These are phyloP conservation scores for Numida meleagris DNA, from an alignment of 2,113 vertebrate genomes.

Conservation along the genomic window DNA sequence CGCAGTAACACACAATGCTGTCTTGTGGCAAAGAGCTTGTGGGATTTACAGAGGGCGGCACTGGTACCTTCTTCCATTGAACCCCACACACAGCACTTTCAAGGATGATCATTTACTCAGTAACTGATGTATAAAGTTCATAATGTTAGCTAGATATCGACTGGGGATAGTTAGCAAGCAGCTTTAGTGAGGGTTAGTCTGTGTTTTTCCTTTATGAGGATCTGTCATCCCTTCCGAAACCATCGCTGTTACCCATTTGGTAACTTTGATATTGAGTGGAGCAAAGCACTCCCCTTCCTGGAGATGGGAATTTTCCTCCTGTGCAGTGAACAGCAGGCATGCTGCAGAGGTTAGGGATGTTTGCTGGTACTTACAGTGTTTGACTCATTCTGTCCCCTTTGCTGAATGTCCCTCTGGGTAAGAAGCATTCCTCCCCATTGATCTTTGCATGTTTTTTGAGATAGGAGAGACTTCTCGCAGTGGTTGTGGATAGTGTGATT, in stretches of 20 bases:
- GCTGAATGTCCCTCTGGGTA: not conserved
- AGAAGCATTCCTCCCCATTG: not conserved
- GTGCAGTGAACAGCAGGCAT: too few species aligned
- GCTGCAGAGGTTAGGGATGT: too few species aligned
- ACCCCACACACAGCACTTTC: not conserved
- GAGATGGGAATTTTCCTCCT: not conserved
- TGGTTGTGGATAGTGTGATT: not conserved
- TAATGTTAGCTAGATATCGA: not conserved
- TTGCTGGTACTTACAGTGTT: not conserved
- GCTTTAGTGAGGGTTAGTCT: not conserved
- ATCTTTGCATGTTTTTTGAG: not conserved
- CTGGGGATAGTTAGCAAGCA: not conserved
- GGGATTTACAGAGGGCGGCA: not conserved
- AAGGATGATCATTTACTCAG: not conserved
- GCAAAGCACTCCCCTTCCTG: not conserved
- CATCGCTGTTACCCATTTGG: not conserved
- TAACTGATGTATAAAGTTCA: not conserved
- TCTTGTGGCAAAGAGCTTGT: not conserved
- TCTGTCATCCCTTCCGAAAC: not conserved
- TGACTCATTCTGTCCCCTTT: not conserved
- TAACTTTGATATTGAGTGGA: not conserved
- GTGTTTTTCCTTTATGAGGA: not conserved
- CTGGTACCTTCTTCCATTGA: rapidly evolving
- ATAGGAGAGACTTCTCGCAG: not conserved
- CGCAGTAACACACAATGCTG: not conserved